phyloP scores from a whole-genome alignment of 2,888 invertebrate species.

The Entomobrya multifasciata region DNA sequence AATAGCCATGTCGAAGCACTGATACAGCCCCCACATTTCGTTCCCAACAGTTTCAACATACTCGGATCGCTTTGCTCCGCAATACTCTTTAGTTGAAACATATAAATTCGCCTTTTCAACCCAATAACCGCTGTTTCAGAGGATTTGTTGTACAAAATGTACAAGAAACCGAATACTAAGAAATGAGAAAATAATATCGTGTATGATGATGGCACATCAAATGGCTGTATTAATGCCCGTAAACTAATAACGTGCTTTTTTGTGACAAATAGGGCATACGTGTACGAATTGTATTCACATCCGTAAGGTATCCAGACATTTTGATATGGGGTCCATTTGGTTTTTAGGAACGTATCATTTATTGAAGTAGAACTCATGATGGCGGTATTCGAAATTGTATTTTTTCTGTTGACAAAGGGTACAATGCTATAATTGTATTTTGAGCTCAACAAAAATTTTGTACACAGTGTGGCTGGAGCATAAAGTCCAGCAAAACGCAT shows the following conservation, averaged over 20 bases:
- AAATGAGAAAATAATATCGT: not conserved
- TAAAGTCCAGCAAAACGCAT: not conserved
- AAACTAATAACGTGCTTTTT: conserved; percentile 34
- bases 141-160: not conserved
- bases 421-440: not conserved
- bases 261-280: conserved; percentile 9
- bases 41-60: not conserved
- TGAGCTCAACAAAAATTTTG: not conserved
- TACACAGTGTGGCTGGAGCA: not conserved
- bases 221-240: conserved; percentile 13
- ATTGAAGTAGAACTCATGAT: not conserved
- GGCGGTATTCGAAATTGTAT: not conserved
- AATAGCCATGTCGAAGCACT: not conserved
- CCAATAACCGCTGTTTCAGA: not conserved
- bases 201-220: not conserved
- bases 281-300: conserved; percentile 33
- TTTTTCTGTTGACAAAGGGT: not conserved
- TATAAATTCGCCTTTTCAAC: not conserved
- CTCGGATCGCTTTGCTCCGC: conserved; percentile 15
- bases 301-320: conserved; percentile 21
- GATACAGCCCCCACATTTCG: not conserved
- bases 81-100: conserved; percentile 1
- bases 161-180: not conserved
- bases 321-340: not conserved
- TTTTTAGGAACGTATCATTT: not conserved